phyloP scores from a whole-genome alignment of 2,888 invertebrate genomes.

The Coenonympha arcania region DNA sequence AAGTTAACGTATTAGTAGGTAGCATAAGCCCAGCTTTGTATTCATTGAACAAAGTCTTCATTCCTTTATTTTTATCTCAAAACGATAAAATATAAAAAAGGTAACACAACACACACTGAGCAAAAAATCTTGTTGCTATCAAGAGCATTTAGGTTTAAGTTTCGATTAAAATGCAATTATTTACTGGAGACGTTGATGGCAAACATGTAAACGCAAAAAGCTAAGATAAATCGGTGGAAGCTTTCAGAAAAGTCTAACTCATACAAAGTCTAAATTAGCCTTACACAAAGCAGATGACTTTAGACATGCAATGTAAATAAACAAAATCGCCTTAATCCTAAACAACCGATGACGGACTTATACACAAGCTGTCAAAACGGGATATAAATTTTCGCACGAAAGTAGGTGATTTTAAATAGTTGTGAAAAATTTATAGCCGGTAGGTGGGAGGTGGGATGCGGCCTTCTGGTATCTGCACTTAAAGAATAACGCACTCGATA shows the following conservation, averaged over 20 bases:
- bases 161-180: not conserved
- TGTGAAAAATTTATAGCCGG: slow-evolving; percentile 19
- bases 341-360: slow-evolving; percentile 64
- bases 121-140: not conserved
- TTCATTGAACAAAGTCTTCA: not conserved
- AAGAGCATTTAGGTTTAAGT: not conserved
- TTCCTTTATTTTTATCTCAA: too few species aligned
- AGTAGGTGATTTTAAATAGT: slow-evolving; percentile 28
- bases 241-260: slow-evolving; percentile 5
- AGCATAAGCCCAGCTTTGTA: too few species aligned
- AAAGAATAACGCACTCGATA: slow-evolving; percentile 63
- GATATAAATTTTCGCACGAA: slow-evolving; percentile 26
- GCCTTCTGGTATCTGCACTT: slow-evolving; percentile 36
- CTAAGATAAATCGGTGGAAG: not conserved
- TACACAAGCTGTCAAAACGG: slow-evolving; percentile 42
- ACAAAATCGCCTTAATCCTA: slow-evolving; percentile 49
- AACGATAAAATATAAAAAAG: too few species aligned
- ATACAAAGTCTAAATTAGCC: slow-evolving; percentile 4
- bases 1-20: too few species aligned
- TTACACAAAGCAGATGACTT: slow-evolving; percentile 15
- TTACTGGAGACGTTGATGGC: slow-evolving; percentile 1
- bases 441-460: slow-evolving; percentile 36
- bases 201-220: not conserved
- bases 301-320: slow-evolving; percentile 35
- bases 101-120: too few species aligned